Percentiles rank a stretch among this genome's conserved stretches.
These are phyloP conservation scores for Ametastegia equiseti DNA, from an alignment of 2,888 invertebrate genomes.

Conservation along the genomic window DNA sequence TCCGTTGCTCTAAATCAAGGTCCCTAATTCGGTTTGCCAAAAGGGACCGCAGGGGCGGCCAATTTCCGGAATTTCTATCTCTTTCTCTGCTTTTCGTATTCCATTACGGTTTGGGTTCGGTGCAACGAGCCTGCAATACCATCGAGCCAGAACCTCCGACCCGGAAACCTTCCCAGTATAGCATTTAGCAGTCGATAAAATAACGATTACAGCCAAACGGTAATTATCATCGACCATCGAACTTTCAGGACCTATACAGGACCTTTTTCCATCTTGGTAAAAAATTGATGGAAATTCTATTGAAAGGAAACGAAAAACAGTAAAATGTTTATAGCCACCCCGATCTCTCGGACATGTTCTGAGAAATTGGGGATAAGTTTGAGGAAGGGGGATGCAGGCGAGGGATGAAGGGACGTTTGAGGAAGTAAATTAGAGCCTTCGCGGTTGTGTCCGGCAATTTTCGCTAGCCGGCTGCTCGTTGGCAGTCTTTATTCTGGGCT, in stretches of 20 bases:
- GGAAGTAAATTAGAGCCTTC: constrained; percentile 40
- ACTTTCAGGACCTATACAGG: not conserved
- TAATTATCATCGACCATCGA: not conserved
- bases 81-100: not conserved
- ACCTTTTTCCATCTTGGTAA: not conserved
- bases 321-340: not conserved
- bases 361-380: not conserved
- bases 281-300: not conserved
- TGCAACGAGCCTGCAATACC: constrained; percentile 1
- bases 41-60: constrained; percentile 1
- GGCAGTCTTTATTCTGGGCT: constrained; percentile 15
- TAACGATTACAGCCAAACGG: constrained; percentile 28
- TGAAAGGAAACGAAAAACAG: not conserved
- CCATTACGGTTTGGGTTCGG: not conserved
- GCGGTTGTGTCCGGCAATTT: constrained; percentile 43
- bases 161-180: not conserved
- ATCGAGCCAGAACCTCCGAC: not conserved
- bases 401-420: constrained; percentile 8
- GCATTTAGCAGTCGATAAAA: constrained; percentile 20
- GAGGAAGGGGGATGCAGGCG: not conserved
- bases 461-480: not conserved
- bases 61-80: not conserved
- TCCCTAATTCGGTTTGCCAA: constrained; percentile 27
- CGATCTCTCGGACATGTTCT: not conserved
- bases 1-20: constrained; percentile 36